phyloP scores from a whole-genome alignment of 2,888 invertebrate genomes.

The Timema cristinae region DNA sequence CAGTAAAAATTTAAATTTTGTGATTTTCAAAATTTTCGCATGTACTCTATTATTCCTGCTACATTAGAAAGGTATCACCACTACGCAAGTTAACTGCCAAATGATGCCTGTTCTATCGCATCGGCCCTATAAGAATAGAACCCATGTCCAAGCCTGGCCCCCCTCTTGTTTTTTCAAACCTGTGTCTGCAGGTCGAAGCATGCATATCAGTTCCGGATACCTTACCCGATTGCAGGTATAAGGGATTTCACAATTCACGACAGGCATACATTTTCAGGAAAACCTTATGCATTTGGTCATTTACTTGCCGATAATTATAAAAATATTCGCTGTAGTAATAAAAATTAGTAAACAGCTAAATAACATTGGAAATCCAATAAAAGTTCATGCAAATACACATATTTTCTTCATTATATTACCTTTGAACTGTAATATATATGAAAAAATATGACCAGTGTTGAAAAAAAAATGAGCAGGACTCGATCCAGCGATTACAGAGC shows the following conservation, averaged over 20 bases:
- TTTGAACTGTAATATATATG: conserved; percentile 2
- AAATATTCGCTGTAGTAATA: too few species aligned
- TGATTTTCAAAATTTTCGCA: neutral
- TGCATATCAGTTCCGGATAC: too few species aligned
- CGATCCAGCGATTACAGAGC: too few species aligned
- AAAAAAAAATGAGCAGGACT: neutral
- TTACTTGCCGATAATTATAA: too few species aligned
- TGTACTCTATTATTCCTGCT: neutral
- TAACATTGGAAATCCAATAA: neutral
- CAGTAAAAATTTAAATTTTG: conserved; percentile 5
- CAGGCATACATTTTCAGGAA: neutral
- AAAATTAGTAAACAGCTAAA: neutral
- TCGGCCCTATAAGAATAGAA: conserved; percentile 1
- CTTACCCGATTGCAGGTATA: too few species aligned
- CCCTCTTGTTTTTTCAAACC: neutral
- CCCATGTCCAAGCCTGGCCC: neutral
- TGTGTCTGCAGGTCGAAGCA: too few species aligned
- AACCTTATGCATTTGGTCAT: neutral
- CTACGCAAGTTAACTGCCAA: too few species aligned
- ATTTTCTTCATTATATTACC: neutral
- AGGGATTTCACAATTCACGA: too few species aligned
- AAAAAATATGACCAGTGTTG: neutral
- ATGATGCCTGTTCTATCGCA: too few species aligned
- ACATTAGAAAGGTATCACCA: neutral
- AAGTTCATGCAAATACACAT: neutral